phyloP scores from a whole-genome alignment of 2,888 invertebrate species.

The Nomada lathburiana region DNA sequence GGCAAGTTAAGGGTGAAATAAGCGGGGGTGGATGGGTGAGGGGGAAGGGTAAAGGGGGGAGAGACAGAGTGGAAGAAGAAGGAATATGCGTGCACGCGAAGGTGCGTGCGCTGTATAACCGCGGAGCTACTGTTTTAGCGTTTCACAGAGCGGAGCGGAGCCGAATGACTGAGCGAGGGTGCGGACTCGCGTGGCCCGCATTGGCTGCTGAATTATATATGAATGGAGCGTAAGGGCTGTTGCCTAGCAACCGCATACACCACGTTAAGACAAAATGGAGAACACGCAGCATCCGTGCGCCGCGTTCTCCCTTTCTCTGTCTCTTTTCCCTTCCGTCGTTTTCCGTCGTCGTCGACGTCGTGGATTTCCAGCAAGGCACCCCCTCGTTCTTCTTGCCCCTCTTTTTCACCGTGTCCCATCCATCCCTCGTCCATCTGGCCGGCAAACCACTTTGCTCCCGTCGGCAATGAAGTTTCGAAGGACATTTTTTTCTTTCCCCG shows the following conservation, averaged over 20 bases:
- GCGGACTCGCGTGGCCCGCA: conserved; percentile 84
- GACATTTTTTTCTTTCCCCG: conserved; percentile 21
- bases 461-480: conserved; percentile 33
- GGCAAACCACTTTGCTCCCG: conserved; percentile 29
- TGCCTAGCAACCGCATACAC: conserved; percentile 84
- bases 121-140: conserved; percentile 72
- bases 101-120: conserved; percentile 67
- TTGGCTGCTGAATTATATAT: conserved; percentile 85
- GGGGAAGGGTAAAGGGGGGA: conserved; percentile 43
- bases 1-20: conserved; percentile 53
- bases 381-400: conserved; percentile 10
- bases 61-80: conserved; percentile 53
- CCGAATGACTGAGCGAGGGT: conserved; percentile 78
- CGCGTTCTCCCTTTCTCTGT: conserved; percentile 54
- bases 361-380: conserved; percentile 45
- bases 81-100: conserved; percentile 66
- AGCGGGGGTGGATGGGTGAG: conserved; percentile 44
- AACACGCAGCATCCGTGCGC: conserved; percentile 76
- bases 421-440: not conserved
- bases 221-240: conserved; percentile 84
- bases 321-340: conserved; percentile 44
- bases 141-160: conserved; percentile 74
- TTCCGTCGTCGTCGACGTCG: conserved; percentile 37
- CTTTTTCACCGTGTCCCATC: not conserved
- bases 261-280: conserved; percentile 84